Percentiles rank a stretch among this genome's conserved stretches.
phyloP scores from a whole-genome alignment of 2,888 invertebrate species.

The Agrochola litura region DNA sequence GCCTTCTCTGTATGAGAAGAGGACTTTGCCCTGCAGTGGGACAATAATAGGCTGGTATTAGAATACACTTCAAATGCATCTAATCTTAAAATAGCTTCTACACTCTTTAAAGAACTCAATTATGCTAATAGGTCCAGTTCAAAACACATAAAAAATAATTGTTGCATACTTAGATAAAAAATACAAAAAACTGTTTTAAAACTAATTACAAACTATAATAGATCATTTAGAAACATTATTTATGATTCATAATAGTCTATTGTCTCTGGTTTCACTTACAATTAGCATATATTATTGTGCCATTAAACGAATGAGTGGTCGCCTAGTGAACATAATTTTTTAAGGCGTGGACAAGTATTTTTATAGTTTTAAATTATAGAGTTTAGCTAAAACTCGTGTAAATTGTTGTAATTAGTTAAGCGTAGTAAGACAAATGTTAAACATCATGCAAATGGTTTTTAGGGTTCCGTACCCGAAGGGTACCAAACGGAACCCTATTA shows the following conservation, averaged over 20 bases:
- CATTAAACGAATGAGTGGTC: conserved; percentile 74
- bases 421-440: too few relatives aligned
- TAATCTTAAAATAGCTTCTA: not conserved
- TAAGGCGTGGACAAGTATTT: conserved; percentile 48
- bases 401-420: conserved; percentile 8
- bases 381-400: conserved; percentile 9
- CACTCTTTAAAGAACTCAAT: not conserved
- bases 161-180: not conserved
- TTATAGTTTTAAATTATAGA: conserved; percentile 47
- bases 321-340: conserved; percentile 59
- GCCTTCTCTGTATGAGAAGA: too few relatives aligned
- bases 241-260: conserved; percentile 78
- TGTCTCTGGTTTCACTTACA: conserved; percentile 71
- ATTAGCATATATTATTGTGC: conserved; percentile 82
- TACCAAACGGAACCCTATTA: too few relatives aligned
- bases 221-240: conserved; percentile 65
- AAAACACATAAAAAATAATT: conserved; percentile 17
- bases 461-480: too few relatives aligned
- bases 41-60: too few relatives aligned
- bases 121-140: conserved; percentile 7
- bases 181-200: conserved; percentile 26
- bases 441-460: not conserved
- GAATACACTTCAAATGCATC: too few relatives aligned
- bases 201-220: conserved; percentile 47
- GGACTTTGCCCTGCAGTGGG: too few relatives aligned